Conservation (phyloP, 2,888 invertebrate species). For the Watsonalla binaria region DNA sequence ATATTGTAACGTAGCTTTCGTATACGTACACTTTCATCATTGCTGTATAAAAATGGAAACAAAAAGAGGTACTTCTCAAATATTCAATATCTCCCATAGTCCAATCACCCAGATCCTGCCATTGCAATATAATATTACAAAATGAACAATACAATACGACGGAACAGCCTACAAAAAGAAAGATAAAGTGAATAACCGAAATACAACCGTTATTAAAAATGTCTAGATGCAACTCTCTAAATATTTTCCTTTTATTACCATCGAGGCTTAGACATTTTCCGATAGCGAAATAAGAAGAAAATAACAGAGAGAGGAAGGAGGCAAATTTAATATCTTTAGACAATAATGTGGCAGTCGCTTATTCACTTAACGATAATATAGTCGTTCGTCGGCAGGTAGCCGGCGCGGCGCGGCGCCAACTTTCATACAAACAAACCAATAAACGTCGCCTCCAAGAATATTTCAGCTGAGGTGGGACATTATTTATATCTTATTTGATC, state of each 20-base stretch:
- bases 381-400: constrained; percentile 36
- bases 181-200: too few species aligned
- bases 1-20: too few species aligned
- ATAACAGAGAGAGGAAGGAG: constrained; percentile 26
- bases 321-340: constrained; percentile 37
- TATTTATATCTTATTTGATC: constrained; percentile 57
- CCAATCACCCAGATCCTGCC: too few species aligned
- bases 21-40: too few species aligned
- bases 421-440: constrained; percentile 63
- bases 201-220: constrained; percentile 5
- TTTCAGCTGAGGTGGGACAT: constrained; percentile 47
- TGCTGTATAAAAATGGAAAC: too few species aligned
- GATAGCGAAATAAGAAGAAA: constrained; percentile 20
- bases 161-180: too few species aligned
- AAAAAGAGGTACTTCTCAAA: too few species aligned
- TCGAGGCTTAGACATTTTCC: constrained; percentile 25
- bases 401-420: constrained; percentile 41
- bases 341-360: constrained; percentile 35
- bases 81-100: too few species aligned
- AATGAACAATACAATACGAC: too few species aligned
- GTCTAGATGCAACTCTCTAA: constrained; percentile 14
- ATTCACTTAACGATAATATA: constrained; percentile 24
- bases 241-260: constrained; percentile 14
- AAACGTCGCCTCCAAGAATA: constrained; percentile 57
- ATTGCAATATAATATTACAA: too few species aligned